Evolutionary conservation across 2,797 vertebrate species (phyloP).

Genomic region (Smutsia gigantea): DNA sequence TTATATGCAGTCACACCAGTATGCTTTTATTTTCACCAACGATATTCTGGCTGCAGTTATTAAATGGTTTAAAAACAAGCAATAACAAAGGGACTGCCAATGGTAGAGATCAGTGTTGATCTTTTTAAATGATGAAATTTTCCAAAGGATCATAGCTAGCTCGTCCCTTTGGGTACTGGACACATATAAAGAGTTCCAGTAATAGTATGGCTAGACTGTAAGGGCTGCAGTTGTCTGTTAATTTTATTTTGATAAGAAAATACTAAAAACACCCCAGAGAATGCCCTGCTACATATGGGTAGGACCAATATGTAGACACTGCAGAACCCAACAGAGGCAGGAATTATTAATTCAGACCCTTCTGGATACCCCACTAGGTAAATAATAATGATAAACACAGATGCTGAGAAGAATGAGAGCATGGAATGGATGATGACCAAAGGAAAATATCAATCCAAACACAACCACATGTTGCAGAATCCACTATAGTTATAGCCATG

Average conservation of each 20-base stretch:
- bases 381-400: background rate
- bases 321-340: background rate
- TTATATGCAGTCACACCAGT: background rate
- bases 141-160: background rate
- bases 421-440: background rate
- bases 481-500: background rate
- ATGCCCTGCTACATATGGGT: background rate
- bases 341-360: background rate
- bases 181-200: background rate
- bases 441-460: background rate
- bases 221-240: background rate
- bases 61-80: background rate
- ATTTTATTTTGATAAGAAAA: slow-evolving; percentile 17
- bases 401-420: background rate
- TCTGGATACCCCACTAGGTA: background rate
- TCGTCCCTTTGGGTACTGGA: background rate
- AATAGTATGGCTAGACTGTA: background rate
- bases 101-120: background rate
- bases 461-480: background rate
- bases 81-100: background rate
- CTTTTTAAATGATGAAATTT: background rate
- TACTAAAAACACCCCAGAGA: background rate
- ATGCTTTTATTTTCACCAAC: background rate
- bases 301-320: background rate
- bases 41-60: background rate